A percentile compares a stretch with the other conserved stretches of the same genome.
phyloP scores from a whole-genome alignment of 2,888 invertebrate genomes.

The Chymomyza caudatula region DNA sequence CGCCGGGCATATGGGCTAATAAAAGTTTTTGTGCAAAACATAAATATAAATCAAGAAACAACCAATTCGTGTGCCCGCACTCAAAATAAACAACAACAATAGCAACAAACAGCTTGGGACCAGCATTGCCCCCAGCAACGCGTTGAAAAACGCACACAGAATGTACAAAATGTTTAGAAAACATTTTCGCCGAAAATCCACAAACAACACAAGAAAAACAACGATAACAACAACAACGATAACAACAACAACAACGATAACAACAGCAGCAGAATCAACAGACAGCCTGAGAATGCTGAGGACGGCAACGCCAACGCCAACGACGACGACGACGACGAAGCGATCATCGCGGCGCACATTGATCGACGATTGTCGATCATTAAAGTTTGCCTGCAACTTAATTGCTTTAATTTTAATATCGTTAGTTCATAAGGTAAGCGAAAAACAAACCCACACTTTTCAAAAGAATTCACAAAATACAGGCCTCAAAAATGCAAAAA shows the following conservation, averaged over 20 bases:
- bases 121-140: constrained; percentile 25
- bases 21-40: constrained; percentile 42
- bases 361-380: constrained; percentile 68
- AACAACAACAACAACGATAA: constrained; percentile 18
- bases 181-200: constrained; percentile 77
- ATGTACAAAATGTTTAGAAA: constrained; percentile 78
- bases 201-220: constrained; percentile 30
- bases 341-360: constrained; percentile 38
- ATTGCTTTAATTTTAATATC: constrained; percentile 75
- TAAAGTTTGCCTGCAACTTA: constrained; percentile 73
- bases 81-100: constrained; percentile 37
- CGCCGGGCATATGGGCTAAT: constrained; percentile 51
- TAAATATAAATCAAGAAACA: constrained; percentile 18
- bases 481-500: constrained; percentile 25
- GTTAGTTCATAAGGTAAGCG: constrained; percentile 76
- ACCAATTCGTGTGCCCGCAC: constrained; percentile 14
- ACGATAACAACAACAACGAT: constrained; percentile 7
- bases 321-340: constrained; percentile 6
- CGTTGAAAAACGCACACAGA: constrained; percentile 44
- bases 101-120: constrained; percentile 9
- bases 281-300: background rate
- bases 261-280: background rate
- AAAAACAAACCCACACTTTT: constrained; percentile 13
- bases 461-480: constrained; percentile 11
- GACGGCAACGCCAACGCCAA: constrained; percentile 21